These are phyloP conservation scores for Tenebrosternarchus preto DNA, from an alignment of 2,113 vertebrate genomes.

Conservation along the genomic window DNA sequence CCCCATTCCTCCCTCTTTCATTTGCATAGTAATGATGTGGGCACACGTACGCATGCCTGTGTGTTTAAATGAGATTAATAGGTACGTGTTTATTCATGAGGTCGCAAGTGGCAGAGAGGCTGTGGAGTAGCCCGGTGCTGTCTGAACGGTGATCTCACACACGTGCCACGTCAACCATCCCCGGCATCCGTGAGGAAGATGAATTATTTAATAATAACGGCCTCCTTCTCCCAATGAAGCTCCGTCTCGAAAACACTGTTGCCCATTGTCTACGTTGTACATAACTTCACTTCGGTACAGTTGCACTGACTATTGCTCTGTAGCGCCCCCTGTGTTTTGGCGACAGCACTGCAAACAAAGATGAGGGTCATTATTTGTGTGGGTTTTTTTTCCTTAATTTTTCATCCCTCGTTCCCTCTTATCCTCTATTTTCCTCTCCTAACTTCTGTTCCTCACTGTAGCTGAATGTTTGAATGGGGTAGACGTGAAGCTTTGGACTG, in stretches of 20 bases:
- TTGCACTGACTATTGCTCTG: too few relatives aligned
- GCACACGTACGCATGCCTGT: constrained; percentile 32
- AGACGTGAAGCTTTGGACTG: too few relatives aligned
- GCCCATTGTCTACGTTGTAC: too few relatives aligned
- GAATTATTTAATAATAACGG: constrained; percentile 22
- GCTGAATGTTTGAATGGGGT: too few relatives aligned
- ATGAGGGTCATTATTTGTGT: too few relatives aligned
- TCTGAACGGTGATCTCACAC: constrained; percentile 3
- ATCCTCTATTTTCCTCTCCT: neutral
- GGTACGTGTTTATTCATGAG: constrained; percentile 43
- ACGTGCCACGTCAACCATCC: neutral
- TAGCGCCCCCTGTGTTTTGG: too few relatives aligned
- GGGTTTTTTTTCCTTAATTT: neutral
- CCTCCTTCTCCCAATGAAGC: neutral
- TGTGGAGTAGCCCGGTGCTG: neutral
- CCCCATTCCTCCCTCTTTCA: constrained; percentile 10
- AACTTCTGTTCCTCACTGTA: too few relatives aligned
- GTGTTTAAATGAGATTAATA: constrained; percentile 45
- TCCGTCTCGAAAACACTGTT: too few relatives aligned
- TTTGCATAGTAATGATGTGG: constrained; percentile 48
- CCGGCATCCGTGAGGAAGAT: neutral
- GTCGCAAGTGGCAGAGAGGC: constrained; percentile 15
- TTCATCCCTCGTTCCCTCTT: neutral
- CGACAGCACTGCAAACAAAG: too few relatives aligned
- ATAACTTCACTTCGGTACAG: neutral